Percentiles rank a stretch among this genome's conserved stretches.
Evolutionary conservation across 2,888 invertebrate genomes (phyloP).

Genomic region (Megalurothrips usitatus): DNA sequence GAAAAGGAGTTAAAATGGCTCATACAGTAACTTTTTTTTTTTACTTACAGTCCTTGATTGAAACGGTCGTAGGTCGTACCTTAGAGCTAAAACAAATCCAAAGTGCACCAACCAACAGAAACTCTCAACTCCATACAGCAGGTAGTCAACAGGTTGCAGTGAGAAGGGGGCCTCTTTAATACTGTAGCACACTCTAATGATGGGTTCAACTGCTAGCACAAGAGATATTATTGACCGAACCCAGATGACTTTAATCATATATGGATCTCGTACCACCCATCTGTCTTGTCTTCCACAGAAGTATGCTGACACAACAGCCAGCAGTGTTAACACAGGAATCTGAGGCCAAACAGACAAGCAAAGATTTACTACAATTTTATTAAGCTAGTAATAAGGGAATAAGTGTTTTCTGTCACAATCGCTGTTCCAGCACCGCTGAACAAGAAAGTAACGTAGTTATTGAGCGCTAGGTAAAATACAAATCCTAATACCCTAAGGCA

Average conservation of each 20-base stretch:
- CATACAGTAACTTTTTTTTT: no score
- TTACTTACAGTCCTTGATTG: background rate
- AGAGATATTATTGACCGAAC: slow-evolving; percentile 60
- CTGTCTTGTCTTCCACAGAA: slow-evolving; percentile 66
- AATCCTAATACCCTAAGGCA: slow-evolving; percentile 50
- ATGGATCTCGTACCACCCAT: slow-evolving; percentile 58
- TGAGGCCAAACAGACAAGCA: no score
- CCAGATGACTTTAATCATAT: slow-evolving; percentile 60
- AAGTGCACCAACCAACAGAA: slow-evolving; percentile 80
- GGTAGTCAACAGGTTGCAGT: slow-evolving; percentile 60
- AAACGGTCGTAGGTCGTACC: slow-evolving; percentile 43
- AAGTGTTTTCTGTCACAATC: no score
- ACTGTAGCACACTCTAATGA: slow-evolving; percentile 55
- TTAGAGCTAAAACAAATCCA: slow-evolving; percentile 65
- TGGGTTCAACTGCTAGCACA: slow-evolving; percentile 56
- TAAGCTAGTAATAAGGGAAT: no score
- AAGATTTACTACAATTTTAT: no score
- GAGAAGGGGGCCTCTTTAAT: slow-evolving; percentile 41
- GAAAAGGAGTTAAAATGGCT: no score
- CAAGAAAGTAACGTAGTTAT: no score
- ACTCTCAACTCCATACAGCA: slow-evolving; percentile 64
- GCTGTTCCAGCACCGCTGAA: background rate
- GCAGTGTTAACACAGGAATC: slow-evolving; percentile 65
- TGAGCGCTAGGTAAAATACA: no score
- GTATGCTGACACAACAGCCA: slow-evolving; percentile 75